Conservation (phyloP, 2,888 invertebrate species). For the Tachina lurida region DNA sequence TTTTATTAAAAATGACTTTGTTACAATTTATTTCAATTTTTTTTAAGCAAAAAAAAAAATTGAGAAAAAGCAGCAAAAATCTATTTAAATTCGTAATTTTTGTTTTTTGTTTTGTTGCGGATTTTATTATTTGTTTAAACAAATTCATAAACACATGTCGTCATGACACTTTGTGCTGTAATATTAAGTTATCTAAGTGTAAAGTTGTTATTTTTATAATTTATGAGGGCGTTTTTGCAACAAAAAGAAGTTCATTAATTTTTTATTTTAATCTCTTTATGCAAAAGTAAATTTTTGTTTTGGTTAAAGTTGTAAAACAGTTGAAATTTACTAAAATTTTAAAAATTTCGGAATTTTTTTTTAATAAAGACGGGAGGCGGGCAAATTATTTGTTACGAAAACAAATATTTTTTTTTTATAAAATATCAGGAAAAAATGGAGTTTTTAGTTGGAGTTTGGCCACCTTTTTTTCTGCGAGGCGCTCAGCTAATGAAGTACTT, state of each 20-base stretch:
- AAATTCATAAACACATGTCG: constrained; percentile 64
- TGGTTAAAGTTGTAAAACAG: constrained; percentile 7
- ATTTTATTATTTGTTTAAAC: constrained; percentile 54
- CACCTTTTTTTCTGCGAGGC: too few species aligned
- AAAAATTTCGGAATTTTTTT: too few species aligned
- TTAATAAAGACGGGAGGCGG: too few species aligned
- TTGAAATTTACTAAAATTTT: constrained; percentile 16
- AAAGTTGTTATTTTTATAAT: constrained; percentile 36
- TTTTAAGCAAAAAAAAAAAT: constrained; percentile 19
- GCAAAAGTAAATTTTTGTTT: constrained; percentile 4
- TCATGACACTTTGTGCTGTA: constrained; percentile 63
- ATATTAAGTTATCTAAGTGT: constrained; percentile 14
- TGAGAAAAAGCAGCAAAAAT: neutral
- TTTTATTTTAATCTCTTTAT: neutral
- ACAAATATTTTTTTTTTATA: too few species aligned
- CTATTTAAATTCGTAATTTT: constrained; percentile 8
- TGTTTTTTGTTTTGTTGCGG: constrained; percentile 35
- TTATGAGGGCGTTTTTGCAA: constrained; percentile 59
- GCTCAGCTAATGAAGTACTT: too few species aligned
- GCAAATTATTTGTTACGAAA: too few species aligned
- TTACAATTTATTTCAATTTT: constrained; percentile 59
- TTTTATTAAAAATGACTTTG: constrained; percentile 70
- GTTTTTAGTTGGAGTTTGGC: too few species aligned
- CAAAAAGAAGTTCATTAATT: constrained; percentile 24
- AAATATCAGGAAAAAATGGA: too few species aligned